Evolutionary conservation across 1,140 invertebrate species (phyloP).

Genomic region (Drosophila pallidifrons): DNA sequence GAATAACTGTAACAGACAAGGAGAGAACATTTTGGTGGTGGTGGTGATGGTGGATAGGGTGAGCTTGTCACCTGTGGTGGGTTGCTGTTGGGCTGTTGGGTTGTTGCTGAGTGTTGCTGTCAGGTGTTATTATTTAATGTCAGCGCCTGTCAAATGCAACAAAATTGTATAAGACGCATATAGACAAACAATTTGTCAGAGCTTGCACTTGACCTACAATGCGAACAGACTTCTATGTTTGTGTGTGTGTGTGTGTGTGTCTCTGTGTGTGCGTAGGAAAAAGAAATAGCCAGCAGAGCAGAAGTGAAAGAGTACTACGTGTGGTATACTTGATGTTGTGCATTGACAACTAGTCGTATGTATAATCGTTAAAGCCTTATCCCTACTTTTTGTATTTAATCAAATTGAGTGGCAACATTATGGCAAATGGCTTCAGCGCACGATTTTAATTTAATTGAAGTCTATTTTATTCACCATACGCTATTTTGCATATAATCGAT

Average conservation of each 20-base stretch:
- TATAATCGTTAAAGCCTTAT: neutral
- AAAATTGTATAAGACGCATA: conserved; percentile 55
- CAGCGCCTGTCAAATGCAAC: conserved; percentile 76
- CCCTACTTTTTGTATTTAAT: conserved; percentile 36
- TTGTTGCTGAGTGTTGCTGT: conserved; percentile 41
- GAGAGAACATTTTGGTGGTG: conserved; percentile 11
- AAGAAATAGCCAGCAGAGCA: neutral
- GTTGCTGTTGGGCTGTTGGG: neutral
- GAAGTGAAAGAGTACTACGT: neutral
- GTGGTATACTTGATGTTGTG: neutral
- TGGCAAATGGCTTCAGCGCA: conserved; percentile 22
- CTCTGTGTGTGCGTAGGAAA: neutral
- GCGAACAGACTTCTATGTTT: neutral
- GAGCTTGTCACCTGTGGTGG: neutral
- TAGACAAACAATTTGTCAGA: conserved; percentile 71
- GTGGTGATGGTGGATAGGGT: conserved; percentile 8
- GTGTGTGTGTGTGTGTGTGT: neutral
- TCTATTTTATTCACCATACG: neutral
- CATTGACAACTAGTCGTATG: neutral
- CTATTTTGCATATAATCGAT: conserved; percentile 4
- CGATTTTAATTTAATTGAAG: conserved; percentile 10
- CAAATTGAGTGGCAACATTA: conserved; percentile 51
- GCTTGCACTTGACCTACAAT: conserved; percentile 75
- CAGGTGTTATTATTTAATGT: conserved; percentile 70
- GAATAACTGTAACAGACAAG: conserved; percentile 5